Percentiles rank a stretch among this genome's conserved stretches.
Evolutionary conservation across 1,140 invertebrate genomes (phyloP).

Genomic region (Protaetia brevitarsis): DNA sequence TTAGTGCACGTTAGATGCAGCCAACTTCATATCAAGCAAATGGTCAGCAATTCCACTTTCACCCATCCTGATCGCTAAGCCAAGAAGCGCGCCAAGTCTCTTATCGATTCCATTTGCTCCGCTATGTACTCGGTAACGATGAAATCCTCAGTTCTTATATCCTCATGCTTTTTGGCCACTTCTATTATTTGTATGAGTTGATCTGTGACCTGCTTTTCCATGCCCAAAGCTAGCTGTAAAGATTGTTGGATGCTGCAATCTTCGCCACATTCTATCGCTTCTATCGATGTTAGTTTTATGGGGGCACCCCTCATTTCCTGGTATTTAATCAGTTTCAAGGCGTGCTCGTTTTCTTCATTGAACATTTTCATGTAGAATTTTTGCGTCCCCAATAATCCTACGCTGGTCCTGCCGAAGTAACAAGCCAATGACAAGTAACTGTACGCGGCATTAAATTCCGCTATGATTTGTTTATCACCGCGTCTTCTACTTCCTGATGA

Average conservation of each 20-base stretch:
- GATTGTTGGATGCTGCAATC: slow-evolving; percentile 66
- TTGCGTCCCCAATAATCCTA: slow-evolving; percentile 69
- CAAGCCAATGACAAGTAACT: slow-evolving; percentile 78
- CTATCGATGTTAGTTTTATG: slow-evolving; percentile 55
- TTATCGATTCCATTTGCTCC: slow-evolving; percentile 61
- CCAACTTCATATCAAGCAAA: slow-evolving; percentile 36
- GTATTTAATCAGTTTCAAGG: slow-evolving; percentile 71
- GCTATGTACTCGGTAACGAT: slow-evolving; percentile 66
- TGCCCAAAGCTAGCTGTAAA: slow-evolving; percentile 62
- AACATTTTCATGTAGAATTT: slow-evolving; percentile 71
- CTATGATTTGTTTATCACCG: slow-evolving; percentile 83
- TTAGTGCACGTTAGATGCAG: neutral
- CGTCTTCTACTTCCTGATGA: slow-evolving; percentile 66
- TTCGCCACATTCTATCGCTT: slow-evolving; percentile 56
- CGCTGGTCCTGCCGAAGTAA: slow-evolving; percentile 76
- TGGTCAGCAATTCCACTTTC: slow-evolving; percentile 32
- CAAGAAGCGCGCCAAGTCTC: slow-evolving; percentile 32
- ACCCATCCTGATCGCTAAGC: slow-evolving; percentile 31
- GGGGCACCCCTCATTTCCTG: slow-evolving; percentile 77
- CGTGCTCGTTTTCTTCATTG: slow-evolving; percentile 75
- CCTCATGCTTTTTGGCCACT: slow-evolving; percentile 61
- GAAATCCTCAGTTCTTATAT: slow-evolving; percentile 68
- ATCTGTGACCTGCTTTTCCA: slow-evolving; percentile 67
- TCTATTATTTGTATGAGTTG: neutral
- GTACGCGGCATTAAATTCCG: slow-evolving; percentile 82